These are phyloP conservation scores for Diplodus sargus DNA, from an alignment of 2,797 vertebrate genomes.

Conservation along the genomic window DNA sequence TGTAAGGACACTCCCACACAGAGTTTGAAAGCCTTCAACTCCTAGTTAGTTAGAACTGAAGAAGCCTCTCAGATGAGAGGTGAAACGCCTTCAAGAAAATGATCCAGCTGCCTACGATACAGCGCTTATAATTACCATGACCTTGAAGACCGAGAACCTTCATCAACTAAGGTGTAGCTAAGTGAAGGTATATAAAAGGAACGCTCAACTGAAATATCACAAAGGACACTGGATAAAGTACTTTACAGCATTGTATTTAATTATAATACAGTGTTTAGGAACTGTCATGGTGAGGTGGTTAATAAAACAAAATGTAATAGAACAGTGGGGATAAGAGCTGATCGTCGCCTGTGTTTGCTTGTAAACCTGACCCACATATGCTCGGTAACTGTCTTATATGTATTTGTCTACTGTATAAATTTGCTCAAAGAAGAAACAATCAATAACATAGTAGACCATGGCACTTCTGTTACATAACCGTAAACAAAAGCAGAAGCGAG, in stretches of 20 bases:
- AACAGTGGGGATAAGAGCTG: background rate
- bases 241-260: background rate
- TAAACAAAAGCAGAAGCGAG: slow-evolving; percentile 28
- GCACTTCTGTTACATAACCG: background rate
- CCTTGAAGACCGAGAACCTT: no score
- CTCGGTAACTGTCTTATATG: background rate
- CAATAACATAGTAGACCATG: slow-evolving; percentile 18
- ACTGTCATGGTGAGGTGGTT: background rate
- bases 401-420: slow-evolving; percentile 17
- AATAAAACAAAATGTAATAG: background rate
- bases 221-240: background rate
- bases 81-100: no score
- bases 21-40: no score
- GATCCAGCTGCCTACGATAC: no score
- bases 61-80: no score
- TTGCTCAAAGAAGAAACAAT: slow-evolving; percentile 28
- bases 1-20: no score
- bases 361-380: background rate
- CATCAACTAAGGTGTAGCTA: background rate
- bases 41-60: no score
- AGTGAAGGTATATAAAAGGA: background rate
- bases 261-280: background rate
- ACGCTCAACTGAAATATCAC: background rate
- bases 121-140: no score
- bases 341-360: slow-evolving; percentile 4